Evolutionary conservation across 1,140 invertebrate genomes (phyloP).

Genomic region (Penaeus japonicus): DNA sequence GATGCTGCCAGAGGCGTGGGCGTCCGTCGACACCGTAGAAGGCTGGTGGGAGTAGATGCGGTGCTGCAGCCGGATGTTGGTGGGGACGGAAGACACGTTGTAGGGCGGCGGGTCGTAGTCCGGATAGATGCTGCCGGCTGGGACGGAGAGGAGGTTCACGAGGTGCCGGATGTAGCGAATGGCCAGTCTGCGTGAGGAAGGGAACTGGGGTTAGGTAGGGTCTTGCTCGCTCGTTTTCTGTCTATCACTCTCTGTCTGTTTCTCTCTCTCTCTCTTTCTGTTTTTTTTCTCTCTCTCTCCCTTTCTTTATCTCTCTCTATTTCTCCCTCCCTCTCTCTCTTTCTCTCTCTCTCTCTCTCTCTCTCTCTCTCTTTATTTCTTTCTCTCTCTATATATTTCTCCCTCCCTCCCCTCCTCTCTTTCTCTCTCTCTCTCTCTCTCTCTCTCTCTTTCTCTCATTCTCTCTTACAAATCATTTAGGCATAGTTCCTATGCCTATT

Average conservation of each 20-base stretch:
- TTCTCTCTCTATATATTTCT: too few species aligned
- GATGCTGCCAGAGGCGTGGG: conserved; percentile 14
- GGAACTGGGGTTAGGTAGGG: conserved; percentile 14
- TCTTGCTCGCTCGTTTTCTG: too few species aligned
- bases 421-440: not conserved
- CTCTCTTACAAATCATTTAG: too few species aligned
- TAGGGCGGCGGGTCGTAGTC: conserved; percentile 59
- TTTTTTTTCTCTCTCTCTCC: too few species aligned
- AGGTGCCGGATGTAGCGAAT: conserved; percentile 83
- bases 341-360: too few species aligned
- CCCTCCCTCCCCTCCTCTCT: not conserved
- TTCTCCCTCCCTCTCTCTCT: not conserved
- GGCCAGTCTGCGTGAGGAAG: conserved; percentile 70
- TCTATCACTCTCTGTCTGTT: too few species aligned
- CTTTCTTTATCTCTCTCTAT: too few species aligned
- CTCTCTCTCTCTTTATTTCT: too few species aligned
- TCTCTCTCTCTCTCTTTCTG: too few species aligned
- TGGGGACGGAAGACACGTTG: conserved; percentile 48
- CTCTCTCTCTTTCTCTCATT: too few species aligned
- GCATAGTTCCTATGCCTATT: too few species aligned
- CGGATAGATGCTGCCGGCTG: conserved; percentile 50
- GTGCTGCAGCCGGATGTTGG: conserved; percentile 44
- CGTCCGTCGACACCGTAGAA: not conserved
- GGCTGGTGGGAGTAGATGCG: conserved; percentile 28
- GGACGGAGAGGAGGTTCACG: conserved; percentile 69